Conservation (phyloP, 92 coral and sea anemone species). For the Siderastrea radians region DNA sequence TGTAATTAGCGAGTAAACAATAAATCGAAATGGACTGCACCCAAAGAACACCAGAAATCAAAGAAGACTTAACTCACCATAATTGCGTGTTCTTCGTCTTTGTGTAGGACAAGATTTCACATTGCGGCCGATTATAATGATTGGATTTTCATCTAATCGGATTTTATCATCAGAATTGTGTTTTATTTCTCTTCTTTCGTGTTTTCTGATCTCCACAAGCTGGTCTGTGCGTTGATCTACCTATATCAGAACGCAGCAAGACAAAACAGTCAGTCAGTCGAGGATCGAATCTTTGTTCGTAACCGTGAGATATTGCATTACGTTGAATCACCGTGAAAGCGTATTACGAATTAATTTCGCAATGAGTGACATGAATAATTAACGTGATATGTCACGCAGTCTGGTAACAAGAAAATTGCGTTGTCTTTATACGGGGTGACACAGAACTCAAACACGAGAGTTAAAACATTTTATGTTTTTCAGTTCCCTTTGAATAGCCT, state of each 20-base stretch:
- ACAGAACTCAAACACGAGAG: too few relatives aligned
- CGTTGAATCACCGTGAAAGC: neutral
- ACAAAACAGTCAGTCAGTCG: neutral
- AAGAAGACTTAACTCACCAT: slow-evolving; percentile 24
- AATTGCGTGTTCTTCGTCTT: slow-evolving; percentile 2
- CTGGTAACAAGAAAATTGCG: neutral
- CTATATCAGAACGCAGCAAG: slow-evolving; percentile 26
- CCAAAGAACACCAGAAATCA: slow-evolving; percentile 1
- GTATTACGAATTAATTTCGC: slow-evolving; percentile 37
- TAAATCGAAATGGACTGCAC: neutral
- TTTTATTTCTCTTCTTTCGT: neutral
- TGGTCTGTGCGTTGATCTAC: neutral
- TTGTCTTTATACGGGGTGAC: too few relatives aligned
- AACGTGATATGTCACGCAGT: slow-evolving; percentile 44
- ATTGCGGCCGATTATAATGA: too few relatives aligned
- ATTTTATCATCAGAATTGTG: slow-evolving; percentile 1
- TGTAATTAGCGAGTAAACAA: slow-evolving; percentile 16
- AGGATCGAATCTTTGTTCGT: neutral
- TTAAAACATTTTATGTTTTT: too few relatives aligned
- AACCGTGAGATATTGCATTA: slow-evolving; percentile 3
- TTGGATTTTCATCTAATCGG: slow-evolving; percentile 9
- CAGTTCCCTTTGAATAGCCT: too few relatives aligned
- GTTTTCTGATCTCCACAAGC: neutral
- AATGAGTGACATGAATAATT: slow-evolving; percentile 27
- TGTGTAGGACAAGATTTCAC: neutral